Evolutionary conservation across 2,113 vertebrate genomes (phyloP).

Genomic region (Perognathus longimembris): DNA sequence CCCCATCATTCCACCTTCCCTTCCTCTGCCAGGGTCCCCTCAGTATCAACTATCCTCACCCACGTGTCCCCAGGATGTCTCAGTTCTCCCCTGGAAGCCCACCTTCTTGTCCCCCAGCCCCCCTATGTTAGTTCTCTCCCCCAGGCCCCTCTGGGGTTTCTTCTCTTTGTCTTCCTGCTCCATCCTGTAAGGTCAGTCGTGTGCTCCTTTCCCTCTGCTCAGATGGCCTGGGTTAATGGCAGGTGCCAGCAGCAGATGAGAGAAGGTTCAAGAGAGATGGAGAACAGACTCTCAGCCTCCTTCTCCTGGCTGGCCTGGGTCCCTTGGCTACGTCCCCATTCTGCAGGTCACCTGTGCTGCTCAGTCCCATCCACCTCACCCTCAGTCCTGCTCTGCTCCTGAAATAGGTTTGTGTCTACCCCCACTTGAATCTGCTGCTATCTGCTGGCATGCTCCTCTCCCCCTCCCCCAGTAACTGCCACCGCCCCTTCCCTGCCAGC

Average conservation of each 20-base stretch:
- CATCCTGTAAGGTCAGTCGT: background rate
- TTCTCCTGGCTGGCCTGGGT: background rate
- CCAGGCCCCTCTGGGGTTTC: background rate
- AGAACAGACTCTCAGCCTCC: background rate
- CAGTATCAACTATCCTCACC: background rate
- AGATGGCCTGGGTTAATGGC: background rate
- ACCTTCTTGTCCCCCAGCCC: too few species aligned
- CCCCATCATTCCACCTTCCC: too few species aligned
- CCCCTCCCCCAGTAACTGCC: background rate
- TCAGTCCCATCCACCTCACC: background rate
- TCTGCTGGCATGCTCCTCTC: background rate
- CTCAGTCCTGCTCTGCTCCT: background rate
- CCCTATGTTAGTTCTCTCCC: background rate
- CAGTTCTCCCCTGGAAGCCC: background rate
- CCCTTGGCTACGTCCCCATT: background rate
- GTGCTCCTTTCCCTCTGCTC: background rate
- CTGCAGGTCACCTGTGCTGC: background rate
- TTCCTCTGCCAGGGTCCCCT: too few species aligned
- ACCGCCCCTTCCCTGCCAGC: background rate
- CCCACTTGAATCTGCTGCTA: background rate
- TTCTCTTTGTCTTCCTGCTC: background rate
- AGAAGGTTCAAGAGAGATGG: background rate
- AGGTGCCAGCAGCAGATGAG: background rate
- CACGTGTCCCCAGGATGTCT: background rate
- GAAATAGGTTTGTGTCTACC: too few species aligned